Conservation (phyloP, 1,140 invertebrate species). For the Octopus sinensis region DNA sequence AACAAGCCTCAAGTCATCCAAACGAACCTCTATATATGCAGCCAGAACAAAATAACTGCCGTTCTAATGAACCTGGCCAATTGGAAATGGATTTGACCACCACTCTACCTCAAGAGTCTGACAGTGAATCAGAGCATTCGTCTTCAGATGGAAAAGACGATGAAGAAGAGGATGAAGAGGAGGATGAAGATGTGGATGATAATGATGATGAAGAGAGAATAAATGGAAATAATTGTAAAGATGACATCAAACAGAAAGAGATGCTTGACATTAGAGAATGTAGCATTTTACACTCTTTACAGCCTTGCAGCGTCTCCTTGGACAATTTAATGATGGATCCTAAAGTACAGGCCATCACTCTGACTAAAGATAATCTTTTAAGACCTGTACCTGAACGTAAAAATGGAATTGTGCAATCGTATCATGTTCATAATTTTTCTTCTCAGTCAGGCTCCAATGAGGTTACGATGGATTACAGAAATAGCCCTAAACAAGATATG, state of each 20-base stretch:
- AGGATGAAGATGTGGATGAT: slow-evolving; percentile 5
- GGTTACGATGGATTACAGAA: background rate
- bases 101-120: background rate
- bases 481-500: background rate
- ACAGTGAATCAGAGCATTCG: background rate
- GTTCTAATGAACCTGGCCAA: background rate
- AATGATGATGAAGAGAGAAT: slow-evolving; percentile 15
- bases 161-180: slow-evolving; percentile 13
- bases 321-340: background rate
- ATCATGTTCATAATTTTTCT: background rate
- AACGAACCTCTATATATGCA: too few species aligned
- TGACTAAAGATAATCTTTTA: background rate
- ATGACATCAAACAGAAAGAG: slow-evolving; percentile 12
- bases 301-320: background rate
- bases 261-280: slow-evolving; percentile 20
- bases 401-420: background rate
- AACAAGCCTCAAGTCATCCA: too few species aligned
- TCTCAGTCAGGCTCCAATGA: background rate
- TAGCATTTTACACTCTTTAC: slow-evolving; percentile 13
- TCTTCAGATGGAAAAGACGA: slow-evolving; percentile 14
- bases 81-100: background rate
- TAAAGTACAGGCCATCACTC: background rate
- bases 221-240: slow-evolving; percentile 1
- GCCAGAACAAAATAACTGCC: background rate
- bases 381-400: background rate